Percentiles rank a stretch among this genome's conserved stretches.
Evolutionary conservation across 2,888 invertebrate genomes (phyloP).

Genomic region (Herminia tarsipennalis): DNA sequence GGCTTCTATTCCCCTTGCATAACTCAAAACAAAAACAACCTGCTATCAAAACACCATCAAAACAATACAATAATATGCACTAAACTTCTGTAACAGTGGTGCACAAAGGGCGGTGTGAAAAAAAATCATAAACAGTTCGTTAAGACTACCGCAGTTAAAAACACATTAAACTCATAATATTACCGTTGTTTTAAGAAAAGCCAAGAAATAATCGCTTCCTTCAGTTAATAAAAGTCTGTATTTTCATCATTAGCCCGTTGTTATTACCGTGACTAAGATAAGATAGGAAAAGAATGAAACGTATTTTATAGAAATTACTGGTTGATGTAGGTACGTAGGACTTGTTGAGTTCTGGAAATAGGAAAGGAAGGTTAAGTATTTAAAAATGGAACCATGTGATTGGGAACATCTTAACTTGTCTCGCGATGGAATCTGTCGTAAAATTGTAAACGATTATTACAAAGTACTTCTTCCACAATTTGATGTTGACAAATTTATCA

Average conservation of each 20-base stretch:
- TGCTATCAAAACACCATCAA: not conserved
- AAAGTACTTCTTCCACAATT: too few species aligned
- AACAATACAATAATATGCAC: not conserved
- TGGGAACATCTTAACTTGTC: too few species aligned
- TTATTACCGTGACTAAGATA: not conserved
- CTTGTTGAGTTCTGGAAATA: too few species aligned
- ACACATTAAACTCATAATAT: constrained; percentile 25
- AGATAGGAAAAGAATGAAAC: not conserved
- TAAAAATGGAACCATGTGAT: too few species aligned
- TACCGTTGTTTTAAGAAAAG: constrained; percentile 29
- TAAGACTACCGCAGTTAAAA: constrained; percentile 35
- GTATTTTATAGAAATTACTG: too few species aligned
- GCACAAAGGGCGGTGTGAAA: constrained; percentile 29
- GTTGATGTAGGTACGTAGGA: too few species aligned
- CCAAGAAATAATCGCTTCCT: constrained; percentile 21
- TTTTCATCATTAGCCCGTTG: not conserved
- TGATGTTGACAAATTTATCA: too few species aligned
- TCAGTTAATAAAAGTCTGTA: constrained; percentile 17
- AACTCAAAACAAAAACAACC: too few species aligned
- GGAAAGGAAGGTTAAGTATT: too few species aligned
- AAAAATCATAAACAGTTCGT: constrained; percentile 30
- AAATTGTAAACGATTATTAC: too few species aligned
- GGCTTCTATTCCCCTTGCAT: too few species aligned
- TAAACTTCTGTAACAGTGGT: constrained; percentile 11
- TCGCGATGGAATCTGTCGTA: too few species aligned